Base-by-base conservation (phyloP, 2,888 invertebrate genomes). In the Macaria notata region DNA sequence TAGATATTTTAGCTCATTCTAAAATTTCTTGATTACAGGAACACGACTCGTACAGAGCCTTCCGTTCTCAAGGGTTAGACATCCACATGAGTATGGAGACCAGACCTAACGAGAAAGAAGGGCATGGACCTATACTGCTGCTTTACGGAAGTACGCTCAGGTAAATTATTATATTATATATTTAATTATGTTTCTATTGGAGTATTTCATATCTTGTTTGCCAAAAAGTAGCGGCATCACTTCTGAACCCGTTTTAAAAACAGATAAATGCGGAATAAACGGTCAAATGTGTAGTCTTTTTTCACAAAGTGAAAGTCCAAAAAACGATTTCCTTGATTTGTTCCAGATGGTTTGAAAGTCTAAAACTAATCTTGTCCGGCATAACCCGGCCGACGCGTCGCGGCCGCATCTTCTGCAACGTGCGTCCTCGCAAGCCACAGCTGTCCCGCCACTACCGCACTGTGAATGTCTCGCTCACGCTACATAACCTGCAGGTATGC, bases 11-110 rank as follows among this genome's bases (percentile, higher is more conserved):
- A n/a, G n/a, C n/a, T n/a, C n/a, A n/a, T n/a, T n/a, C n/a, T n/a
- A n/a, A n/a, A n/a, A n/a, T n/a, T n/a, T n/a, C n/a, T 39, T 33
- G 0, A n/a, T 59, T 82, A 5, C 73, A 94, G 94, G 96, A 96
- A 61, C 99, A 99, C 81, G 99, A 99, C 82, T 98, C 98, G 0
- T 99, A 97, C 82, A 93, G 99, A 59, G 98, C 98, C 0, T 99
- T 99, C 82, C 94, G 99, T 9, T 92, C 92, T 0, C 90, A 91
- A 71, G 85, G 89, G 52, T 49, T 87, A 68, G 81, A 89, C 75
- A 54, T 92, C 59, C 80, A 92, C 85, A 78, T 78, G 54, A 89
- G 84, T 9, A 69, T 92, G 92, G 72, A 93, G 84, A 86, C 88
- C 57, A 76, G 92, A 74, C 73, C 92, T 54, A 71, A 86, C 73